phyloP scores from a whole-genome alignment of 1,140 invertebrate species.

The Glossosoma conforme region DNA sequence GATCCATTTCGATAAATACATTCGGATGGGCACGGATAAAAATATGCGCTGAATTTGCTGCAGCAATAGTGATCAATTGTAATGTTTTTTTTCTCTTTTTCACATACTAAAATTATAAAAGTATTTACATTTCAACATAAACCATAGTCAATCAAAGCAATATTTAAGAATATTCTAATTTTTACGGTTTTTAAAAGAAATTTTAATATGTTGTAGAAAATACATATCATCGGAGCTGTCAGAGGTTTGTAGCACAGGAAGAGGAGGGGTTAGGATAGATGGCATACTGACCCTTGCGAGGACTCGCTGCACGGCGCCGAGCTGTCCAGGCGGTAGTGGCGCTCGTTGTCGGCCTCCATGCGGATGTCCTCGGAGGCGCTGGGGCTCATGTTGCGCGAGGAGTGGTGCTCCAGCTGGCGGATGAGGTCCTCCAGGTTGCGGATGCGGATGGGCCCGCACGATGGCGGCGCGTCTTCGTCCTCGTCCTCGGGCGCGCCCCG shows the following conservation, averaged over 20 bases:
- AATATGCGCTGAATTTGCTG: no score
- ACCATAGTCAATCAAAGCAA: no score
- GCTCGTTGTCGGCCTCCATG: constrained; percentile 86
- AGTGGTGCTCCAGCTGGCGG: constrained; percentile 83
- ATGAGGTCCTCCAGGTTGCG: constrained; percentile 88
- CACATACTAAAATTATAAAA: background rate
- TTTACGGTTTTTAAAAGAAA: no score
- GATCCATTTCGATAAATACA: no score
- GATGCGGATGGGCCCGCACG: constrained; percentile 73
- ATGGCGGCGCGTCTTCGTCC: constrained; percentile 64
- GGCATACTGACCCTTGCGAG: constrained; percentile 59
- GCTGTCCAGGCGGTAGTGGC: constrained; percentile 79
- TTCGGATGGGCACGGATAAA: no score
- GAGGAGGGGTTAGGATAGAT: background rate
- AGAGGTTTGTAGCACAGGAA: no score
- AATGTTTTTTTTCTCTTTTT: background rate
- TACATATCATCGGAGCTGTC: no score
- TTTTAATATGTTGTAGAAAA: no score
- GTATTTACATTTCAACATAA: no score
- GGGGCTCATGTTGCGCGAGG: constrained; percentile 80
- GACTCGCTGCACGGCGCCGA: constrained; percentile 71
- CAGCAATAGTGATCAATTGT: background rate
- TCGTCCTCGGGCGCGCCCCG: constrained; percentile 47
- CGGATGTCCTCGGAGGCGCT: constrained; percentile 87
- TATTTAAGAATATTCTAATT: no score